Evolutionary conservation across 2,888 invertebrate genomes (phyloP).

Genomic region (Petrophora chlorosata): DNA sequence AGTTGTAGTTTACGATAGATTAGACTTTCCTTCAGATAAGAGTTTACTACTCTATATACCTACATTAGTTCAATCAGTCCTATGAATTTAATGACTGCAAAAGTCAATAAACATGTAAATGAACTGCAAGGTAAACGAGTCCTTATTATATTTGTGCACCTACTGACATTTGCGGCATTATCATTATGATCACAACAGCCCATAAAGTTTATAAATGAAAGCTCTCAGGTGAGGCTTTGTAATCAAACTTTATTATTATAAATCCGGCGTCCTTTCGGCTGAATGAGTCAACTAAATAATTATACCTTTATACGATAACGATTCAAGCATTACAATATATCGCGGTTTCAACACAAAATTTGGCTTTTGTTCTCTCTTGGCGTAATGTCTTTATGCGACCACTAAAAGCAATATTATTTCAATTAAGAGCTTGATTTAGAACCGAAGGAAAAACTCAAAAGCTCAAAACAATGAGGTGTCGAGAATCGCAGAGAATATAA

Average conservation of each 20-base stretch:
- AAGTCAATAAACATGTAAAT: no score
- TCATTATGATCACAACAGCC: constrained; percentile 11
- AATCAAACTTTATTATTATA: constrained; percentile 44
- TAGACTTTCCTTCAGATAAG: no score
- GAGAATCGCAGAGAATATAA: constrained; percentile 70
- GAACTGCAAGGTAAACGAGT: no score
- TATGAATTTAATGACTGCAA: no score
- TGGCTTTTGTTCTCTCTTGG: constrained; percentile 73
- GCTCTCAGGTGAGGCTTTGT: constrained; percentile 41
- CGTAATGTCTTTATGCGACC: constrained; percentile 73
- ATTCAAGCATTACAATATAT: constrained; percentile 70
- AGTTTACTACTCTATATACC: no score
- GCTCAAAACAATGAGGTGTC: constrained; percentile 77
- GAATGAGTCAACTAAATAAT: constrained; percentile 63
- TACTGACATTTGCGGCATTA: background rate
- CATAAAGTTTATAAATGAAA: constrained; percentile 35
- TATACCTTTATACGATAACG: constrained; percentile 50
- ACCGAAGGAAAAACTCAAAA: constrained; percentile 75
- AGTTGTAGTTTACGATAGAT: no score
- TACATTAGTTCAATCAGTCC: no score
- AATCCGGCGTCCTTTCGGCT: constrained; percentile 53
- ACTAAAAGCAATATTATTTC: constrained; percentile 75
- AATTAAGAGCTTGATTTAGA: constrained; percentile 77
- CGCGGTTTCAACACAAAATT: constrained; percentile 73
- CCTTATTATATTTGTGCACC: no score